Evolutionary conservation across 2,888 invertebrate genomes (phyloP).

Genomic region (Aphrophora alni): DNA sequence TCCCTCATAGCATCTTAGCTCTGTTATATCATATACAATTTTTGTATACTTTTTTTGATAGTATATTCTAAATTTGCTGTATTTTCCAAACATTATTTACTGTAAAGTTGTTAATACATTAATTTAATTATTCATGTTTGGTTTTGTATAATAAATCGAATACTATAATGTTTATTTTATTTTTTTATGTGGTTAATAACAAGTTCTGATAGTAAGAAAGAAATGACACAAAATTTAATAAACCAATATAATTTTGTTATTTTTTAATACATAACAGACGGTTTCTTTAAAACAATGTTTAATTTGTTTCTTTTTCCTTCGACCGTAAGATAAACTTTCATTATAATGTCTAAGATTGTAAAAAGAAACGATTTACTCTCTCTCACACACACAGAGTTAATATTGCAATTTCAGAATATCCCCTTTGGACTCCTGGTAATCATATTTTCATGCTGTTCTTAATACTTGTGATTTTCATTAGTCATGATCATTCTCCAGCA

Average conservation of each 20-base stretch:
- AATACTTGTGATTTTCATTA: too few relatives aligned
- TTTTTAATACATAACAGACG: too few relatives aligned
- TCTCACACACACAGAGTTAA: too few relatives aligned
- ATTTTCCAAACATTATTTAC: not conserved
- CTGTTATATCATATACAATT: not conserved
- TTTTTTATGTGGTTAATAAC: not conserved
- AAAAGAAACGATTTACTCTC: too few relatives aligned
- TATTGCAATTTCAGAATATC: too few relatives aligned
- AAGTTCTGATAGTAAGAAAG: not conserved
- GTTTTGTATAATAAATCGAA: not conserved
- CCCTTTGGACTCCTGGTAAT: too few relatives aligned
- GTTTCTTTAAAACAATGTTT: too few relatives aligned
- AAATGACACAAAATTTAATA: not conserved
- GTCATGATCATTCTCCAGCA: too few relatives aligned
- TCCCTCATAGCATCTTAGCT: not conserved
- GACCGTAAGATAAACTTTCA: too few relatives aligned
- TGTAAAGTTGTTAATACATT: slow-evolving; percentile 3
- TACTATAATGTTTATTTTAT: not conserved
- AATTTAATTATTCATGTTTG: not conserved
- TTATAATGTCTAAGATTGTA: too few relatives aligned
- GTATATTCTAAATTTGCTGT: not conserved
- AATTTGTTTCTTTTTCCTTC: too few relatives aligned
- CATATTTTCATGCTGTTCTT: too few relatives aligned
- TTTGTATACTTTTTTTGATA: not conserved
- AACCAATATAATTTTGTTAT: not conserved